A percentile compares a stretch with the other conserved stretches of the same genome.
phyloP scores from a whole-genome alignment of 2,888 invertebrate species.

The Dione vanillae region DNA sequence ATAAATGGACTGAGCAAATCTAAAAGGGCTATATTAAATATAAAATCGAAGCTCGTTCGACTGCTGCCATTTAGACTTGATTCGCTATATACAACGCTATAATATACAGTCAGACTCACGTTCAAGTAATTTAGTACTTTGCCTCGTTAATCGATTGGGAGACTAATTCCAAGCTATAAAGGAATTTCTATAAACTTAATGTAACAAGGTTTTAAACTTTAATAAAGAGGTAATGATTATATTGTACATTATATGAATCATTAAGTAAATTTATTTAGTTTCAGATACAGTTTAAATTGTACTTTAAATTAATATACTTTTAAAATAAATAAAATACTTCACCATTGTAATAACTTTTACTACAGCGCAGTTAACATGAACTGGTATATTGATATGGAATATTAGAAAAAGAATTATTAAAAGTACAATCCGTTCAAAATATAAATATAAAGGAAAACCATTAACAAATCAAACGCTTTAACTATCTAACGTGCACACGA shows the following conservation, averaged over 20 bases:
- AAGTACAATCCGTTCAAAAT: slow-evolving; percentile 19
- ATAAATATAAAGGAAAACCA: slow-evolving; percentile 24
- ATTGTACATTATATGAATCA: not conserved
- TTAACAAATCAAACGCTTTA: slow-evolving; percentile 34
- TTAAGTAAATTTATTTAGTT: too few relatives aligned
- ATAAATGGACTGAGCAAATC: slow-evolving; percentile 35
- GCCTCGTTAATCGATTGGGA: slow-evolving; percentile 25
- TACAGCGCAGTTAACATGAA: too few relatives aligned
- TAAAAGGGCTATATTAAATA: slow-evolving; percentile 31
- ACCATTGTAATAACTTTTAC: too few relatives aligned
- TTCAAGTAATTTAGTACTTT: slow-evolving; percentile 25
- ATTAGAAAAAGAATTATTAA: not conserved
- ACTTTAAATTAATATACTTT: too few relatives aligned
- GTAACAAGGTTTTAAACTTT: not conserved
- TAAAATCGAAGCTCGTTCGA: slow-evolving; percentile 22
- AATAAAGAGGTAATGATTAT: not conserved
- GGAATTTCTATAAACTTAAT: slow-evolving; percentile 22
- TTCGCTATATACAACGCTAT: slow-evolving; percentile 21
- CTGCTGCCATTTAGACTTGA: slow-evolving; percentile 24
- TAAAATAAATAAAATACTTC: too few relatives aligned
- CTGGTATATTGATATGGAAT: too few relatives aligned
- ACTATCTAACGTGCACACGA: slow-evolving; percentile 46
- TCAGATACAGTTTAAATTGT: too few relatives aligned
- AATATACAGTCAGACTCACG: slow-evolving; percentile 37
- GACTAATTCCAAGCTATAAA: slow-evolving; percentile 21